Percentiles rank a stretch among this genome's conserved stretches.
phyloP scores from a whole-genome alignment of 2,797 vertebrate species.

The Intellagama lesueurii region DNA sequence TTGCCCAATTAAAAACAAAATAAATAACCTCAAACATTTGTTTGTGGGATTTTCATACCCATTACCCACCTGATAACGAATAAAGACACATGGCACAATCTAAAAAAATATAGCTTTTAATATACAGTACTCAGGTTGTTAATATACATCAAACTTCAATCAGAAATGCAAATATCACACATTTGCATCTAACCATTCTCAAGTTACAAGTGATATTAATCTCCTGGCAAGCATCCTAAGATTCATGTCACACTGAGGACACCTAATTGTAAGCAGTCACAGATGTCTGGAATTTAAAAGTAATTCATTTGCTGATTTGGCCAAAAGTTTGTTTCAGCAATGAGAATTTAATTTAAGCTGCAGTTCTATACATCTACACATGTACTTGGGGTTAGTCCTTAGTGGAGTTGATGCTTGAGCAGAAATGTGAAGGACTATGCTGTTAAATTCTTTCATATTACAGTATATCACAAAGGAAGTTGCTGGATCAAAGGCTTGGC shows the following conservation, averaged over 20 bases:
- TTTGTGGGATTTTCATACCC: not conserved
- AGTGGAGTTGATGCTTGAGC: not conserved
- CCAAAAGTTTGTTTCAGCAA: conserved; percentile 15
- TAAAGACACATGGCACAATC: not conserved
- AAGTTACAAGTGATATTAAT: not conserved
- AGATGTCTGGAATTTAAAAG: not conserved
- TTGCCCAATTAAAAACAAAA: not conserved
- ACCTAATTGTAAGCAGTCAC: not conserved
- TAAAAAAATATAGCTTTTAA: not conserved
- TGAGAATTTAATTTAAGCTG: conserved; percentile 15
- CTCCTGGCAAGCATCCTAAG: too few species aligned
- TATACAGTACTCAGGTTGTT: too few species aligned
- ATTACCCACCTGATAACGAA: not conserved
- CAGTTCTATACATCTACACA: not conserved
- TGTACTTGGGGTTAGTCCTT: not conserved
- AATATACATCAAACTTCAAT: not conserved
- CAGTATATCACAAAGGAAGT: conserved; percentile 16
- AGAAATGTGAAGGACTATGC: not conserved
- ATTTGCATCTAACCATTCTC: not conserved
- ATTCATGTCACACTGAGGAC: not conserved
- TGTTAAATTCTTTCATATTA: not conserved
- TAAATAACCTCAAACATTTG: too few species aligned
- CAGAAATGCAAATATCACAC: not conserved
- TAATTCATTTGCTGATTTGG: conserved; percentile 7
- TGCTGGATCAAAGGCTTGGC: conserved; percentile 57